These are phyloP conservation scores for Cyprinodon variegatus DNA, from an alignment of 2,113 vertebrate species.

Conservation along the genomic window DNA sequence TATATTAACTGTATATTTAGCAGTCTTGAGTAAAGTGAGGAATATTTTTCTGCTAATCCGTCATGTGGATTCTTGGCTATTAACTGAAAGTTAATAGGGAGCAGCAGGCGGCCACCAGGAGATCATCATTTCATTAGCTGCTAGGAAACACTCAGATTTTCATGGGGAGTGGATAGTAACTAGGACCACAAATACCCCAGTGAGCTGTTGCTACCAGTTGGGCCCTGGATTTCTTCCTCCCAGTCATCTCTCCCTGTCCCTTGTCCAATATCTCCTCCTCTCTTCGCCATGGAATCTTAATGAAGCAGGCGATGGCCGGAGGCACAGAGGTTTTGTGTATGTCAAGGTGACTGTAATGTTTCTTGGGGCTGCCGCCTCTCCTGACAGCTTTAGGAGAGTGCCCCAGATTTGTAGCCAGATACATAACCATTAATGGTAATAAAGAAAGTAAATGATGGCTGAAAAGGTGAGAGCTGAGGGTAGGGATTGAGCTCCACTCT, in stretches of 20 bases:
- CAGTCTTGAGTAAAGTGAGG: background rate
- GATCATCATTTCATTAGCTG: conserved; percentile 73
- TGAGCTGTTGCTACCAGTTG: conserved; percentile 62
- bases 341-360: conserved; percentile 80
- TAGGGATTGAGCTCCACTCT: conserved; percentile 63
- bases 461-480: conserved; percentile 73
- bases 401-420: conserved; percentile 77
- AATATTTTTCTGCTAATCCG: conserved; percentile 17
- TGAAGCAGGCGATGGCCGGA: conserved; percentile 65
- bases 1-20: background rate
- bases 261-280: conserved; percentile 44
- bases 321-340: conserved; percentile 70
- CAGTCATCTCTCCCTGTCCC: conserved; percentile 47
- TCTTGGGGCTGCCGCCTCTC: conserved; percentile 64
- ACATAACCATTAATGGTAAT: conserved; percentile 79
- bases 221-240: conserved; percentile 51
- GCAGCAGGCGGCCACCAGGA: conserved; percentile 64
- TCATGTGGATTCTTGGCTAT: conserved; percentile 57
- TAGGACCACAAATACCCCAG: conserved; percentile 72
- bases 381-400: conserved; percentile 80
- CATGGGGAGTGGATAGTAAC: conserved; percentile 74
- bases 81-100: conserved; percentile 70
- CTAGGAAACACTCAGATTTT: conserved; percentile 65
- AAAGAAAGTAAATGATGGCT: conserved; percentile 81
- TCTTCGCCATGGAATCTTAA: conserved; percentile 72